phyloP scores from a whole-genome alignment of 2,113 vertebrate species.

The Antechinus flavipes region DNA sequence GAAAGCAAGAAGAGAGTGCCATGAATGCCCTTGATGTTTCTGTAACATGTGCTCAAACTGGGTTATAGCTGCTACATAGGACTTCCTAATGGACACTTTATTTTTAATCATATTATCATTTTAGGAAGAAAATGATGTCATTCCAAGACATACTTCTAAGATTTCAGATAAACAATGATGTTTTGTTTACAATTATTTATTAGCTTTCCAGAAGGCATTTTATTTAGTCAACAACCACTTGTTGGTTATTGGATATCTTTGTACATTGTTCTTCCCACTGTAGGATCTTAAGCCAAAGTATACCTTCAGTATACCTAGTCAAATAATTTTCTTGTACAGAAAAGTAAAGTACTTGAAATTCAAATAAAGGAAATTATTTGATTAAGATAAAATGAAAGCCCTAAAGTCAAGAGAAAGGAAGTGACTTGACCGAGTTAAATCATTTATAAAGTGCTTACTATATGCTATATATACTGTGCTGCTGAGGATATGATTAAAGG shows the following conservation, averaged over 20 bases:
- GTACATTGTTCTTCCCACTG: neutral
- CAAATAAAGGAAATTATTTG: neutral
- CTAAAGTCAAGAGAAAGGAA: neutral
- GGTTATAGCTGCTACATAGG: slow-evolving; percentile 55
- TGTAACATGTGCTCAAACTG: slow-evolving; percentile 71
- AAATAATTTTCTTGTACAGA: neutral
- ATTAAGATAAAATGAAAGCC: neutral
- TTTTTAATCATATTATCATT: slow-evolving; percentile 73
- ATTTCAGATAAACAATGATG: slow-evolving; percentile 63
- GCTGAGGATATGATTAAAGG: neutral
- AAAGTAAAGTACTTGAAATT: neutral
- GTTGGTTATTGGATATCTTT: neutral
- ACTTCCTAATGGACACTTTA: slow-evolving; percentile 83
- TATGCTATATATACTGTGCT: neutral
- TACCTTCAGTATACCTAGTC: neutral
- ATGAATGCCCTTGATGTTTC: slow-evolving; percentile 59
- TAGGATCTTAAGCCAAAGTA: neutral
- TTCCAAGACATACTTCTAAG: slow-evolving; percentile 57
- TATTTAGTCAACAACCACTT: neutral
- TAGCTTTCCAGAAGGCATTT: slow-evolving; percentile 68
- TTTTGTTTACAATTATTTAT: slow-evolving; percentile 65
- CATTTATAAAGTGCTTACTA: neutral
- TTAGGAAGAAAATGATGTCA: slow-evolving; percentile 79
- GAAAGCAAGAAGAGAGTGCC: slow-evolving; percentile 71
- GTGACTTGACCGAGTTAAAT: neutral